Evolutionary conservation across 2,113 vertebrate species (phyloP).

Genomic region (Macrotis lagotis): DNA sequence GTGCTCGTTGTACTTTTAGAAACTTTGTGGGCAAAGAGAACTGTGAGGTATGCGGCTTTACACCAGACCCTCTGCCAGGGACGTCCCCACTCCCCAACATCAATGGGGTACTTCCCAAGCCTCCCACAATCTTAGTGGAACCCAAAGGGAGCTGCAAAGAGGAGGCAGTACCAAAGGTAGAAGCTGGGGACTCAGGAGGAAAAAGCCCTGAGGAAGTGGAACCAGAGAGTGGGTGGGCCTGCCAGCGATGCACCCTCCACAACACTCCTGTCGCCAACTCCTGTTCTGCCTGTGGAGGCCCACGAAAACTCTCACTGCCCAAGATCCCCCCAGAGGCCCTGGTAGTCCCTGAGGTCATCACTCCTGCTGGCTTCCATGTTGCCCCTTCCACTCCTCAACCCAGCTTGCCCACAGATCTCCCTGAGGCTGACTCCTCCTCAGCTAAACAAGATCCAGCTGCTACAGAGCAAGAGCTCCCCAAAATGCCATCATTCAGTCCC

Average conservation of each 20-base stretch:
- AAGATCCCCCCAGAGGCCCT: constrained; percentile 97
- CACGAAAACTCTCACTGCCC: constrained; percentile 95
- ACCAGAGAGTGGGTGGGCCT: constrained; percentile 89
- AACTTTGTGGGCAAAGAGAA: constrained; percentile 92
- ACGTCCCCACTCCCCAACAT: constrained; percentile 77
- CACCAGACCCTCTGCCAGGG: constrained; percentile 71
- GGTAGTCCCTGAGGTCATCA: constrained; percentile 94
- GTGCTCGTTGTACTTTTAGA: constrained; percentile 95
- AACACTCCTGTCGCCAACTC: constrained; percentile 95
- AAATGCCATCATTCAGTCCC: constrained; percentile 82
- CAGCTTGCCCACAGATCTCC: constrained; percentile 82
- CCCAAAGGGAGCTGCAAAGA: constrained; percentile 82
- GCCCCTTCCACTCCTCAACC: constrained; percentile 79
- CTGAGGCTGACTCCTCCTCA: constrained; percentile 87
- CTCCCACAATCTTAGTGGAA: constrained; percentile 80
- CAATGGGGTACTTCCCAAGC: constrained; percentile 83
- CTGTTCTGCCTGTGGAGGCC: constrained; percentile 95
- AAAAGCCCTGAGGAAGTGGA: constrained; percentile 80
- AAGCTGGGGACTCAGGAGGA: constrained; percentile 70
- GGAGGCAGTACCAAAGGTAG: constrained; percentile 68
- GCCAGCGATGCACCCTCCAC: constrained; percentile 94
- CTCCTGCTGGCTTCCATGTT: constrained; percentile 88
- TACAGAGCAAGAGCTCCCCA: constrained; percentile 81
- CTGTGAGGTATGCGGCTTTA: constrained; percentile 92
- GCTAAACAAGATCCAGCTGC: constrained; percentile 83